Evolutionary conservation across 2,888 invertebrate species (phyloP).

Genomic region (Opisthograptis luteolata): DNA sequence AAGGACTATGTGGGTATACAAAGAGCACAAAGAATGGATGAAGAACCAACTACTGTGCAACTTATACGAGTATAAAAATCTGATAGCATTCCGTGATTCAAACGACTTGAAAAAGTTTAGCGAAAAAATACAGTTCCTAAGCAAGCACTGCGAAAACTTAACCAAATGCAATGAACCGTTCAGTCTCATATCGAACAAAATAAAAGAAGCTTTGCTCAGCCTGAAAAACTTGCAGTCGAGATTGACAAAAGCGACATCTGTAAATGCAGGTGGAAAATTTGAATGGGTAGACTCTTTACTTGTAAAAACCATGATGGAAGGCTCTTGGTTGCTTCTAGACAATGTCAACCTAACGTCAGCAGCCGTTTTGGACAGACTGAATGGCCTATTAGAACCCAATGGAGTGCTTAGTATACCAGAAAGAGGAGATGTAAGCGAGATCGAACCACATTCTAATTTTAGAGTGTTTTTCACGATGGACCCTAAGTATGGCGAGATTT

Average conservation of each 20-base stretch:
- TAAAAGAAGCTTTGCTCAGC: conserved; percentile 56
- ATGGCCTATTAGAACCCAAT: conserved; percentile 96
- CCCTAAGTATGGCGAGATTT: conserved; percentile 97
- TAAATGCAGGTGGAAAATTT: conserved; percentile 94
- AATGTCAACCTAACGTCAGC: conserved; percentile 98
- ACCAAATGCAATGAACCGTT: conserved; percentile 41
- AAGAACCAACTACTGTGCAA: conserved; percentile 59
- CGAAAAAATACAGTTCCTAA: conserved; percentile 59
- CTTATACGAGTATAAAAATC: conserved; percentile 58
- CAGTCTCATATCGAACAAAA: conserved; percentile 35
- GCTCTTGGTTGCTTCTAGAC: conserved; percentile 93
- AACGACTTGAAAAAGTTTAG: conserved; percentile 56
- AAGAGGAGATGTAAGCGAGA: conserved; percentile 92
- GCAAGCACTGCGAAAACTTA: conserved; percentile 57
- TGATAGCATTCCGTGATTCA: conserved; percentile 46
- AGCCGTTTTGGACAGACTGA: conserved; percentile 97
- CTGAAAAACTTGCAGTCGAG: conserved; percentile 67
- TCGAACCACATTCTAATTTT: conserved; percentile 95
- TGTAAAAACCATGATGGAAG: conserved; percentile 92
- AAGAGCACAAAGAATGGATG: conserved; percentile 50
- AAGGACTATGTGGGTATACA: conserved; percentile 69
- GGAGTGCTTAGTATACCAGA: conserved; percentile 96
- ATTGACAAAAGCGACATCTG: conserved; percentile 82
- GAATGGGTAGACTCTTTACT: conserved; percentile 96
- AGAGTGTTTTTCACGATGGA: conserved; percentile 97